Base-by-base conservation (phyloP, 2,888 invertebrate species). In the Athalia cordata region DNA sequence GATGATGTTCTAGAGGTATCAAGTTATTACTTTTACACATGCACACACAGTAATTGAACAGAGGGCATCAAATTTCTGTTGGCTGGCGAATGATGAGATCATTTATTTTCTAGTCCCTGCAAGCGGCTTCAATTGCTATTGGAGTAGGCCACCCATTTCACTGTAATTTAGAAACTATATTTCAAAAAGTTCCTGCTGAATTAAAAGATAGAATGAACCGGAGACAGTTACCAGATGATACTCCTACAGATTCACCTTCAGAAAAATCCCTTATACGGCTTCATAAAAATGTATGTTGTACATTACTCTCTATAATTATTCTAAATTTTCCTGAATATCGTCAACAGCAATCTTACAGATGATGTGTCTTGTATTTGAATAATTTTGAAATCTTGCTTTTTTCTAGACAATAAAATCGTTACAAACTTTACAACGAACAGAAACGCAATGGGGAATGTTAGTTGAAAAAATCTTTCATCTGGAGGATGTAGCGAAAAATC, bases 1-100 rank as follows among this genome's bases (percentile, higher is more conserved):
- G 98, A 99, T 90, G 98, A 99, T 91, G 95, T 98, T 81, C 92
- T 99, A 79, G 97, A 98, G 92, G 97, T 97, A 90, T 89, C 15
- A 64, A 15, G 7, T 9, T 65, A 59, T 8, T 72, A 13, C 45
- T 59, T 59, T 9, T 7, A 8, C 29, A 29, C 29, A 29, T 29
- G 29, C 29, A 29, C 29, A 29, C 29, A 29, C 29, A 29, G 29
- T 2, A 29, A 29, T 29, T 2, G 29, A 45, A 3, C 59, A 11
- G 6, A 6, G 9, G 13, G 59, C 45, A 47, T 59, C 13, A 45
- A 7, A 45, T 9, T n/a, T 47, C 15, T 72, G 59, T 15, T n/a
- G 43, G 3, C 11, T 47, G 7, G 5, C 55, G 4, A 11, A 55
- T 55, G 55, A 4, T 55, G n/a, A 4, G 4, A 4, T 55, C 8